These are phyloP conservation scores for Indri indri DNA, from an alignment of 2,113 vertebrate genomes.

Conservation along the genomic window DNA sequence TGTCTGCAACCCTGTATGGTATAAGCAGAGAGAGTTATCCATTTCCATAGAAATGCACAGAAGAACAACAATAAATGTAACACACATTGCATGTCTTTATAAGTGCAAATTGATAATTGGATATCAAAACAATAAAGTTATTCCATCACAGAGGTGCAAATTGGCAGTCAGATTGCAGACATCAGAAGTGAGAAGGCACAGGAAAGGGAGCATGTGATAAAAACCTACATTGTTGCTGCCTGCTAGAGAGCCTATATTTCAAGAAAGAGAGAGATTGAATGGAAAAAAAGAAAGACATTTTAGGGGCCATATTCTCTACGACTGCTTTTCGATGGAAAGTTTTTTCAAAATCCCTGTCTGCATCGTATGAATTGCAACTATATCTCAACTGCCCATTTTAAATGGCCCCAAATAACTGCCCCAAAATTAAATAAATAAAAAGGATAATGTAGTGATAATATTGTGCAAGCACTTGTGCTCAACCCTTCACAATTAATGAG, in stretches of 20 bases:
- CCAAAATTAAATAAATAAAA: not conserved
- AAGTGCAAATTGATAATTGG: constrained; percentile 55
- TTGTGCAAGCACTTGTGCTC: not conserved
- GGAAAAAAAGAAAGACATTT: not conserved
- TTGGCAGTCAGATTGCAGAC: constrained; percentile 44
- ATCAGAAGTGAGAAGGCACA: not conserved
- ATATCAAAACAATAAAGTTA: constrained; percentile 70
- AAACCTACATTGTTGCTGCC: not conserved
- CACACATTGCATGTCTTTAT: constrained; percentile 42
- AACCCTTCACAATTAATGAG: not conserved
- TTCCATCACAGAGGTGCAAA: constrained; percentile 68
- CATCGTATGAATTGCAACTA: not conserved
- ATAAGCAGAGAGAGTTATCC: constrained; percentile 53
- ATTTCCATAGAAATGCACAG: constrained; percentile 55
- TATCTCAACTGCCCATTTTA: constrained; percentile 12
- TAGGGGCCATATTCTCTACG: not conserved
- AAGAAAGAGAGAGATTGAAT: not conserved
- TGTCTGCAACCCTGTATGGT: constrained; percentile 20
- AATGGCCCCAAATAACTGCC: not conserved
- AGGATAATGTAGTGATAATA: not conserved
- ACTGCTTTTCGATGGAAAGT: not conserved
- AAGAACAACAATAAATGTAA: constrained; percentile 44
- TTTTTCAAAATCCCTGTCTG: not conserved
- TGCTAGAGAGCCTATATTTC: not conserved
- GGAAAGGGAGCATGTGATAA: not conserved